Conservation (phyloP, 2,113 vertebrate species). For the Hippocampus zosterae region DNA sequence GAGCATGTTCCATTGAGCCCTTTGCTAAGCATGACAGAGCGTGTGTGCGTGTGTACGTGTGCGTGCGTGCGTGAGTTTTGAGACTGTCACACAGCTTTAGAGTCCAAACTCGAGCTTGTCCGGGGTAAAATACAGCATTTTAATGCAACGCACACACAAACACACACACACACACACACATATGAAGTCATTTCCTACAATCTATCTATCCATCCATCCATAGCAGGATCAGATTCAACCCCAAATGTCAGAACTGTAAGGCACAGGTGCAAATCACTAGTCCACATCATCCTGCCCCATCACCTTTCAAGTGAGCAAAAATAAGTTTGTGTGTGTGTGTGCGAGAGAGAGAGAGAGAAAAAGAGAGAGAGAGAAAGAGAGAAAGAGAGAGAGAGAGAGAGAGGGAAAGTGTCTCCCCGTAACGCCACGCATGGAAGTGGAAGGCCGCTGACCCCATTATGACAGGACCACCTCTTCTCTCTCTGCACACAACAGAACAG, state of each 20-base stretch:
- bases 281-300: no score
- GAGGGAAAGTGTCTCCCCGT: not conserved
- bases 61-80: constrained; percentile 14
- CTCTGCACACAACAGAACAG: not conserved
- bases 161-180: no score
- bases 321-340: no score
- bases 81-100: constrained; percentile 36
- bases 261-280: no score
- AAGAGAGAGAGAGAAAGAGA: no score
- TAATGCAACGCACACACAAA: constrained; percentile 23
- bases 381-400: no score
- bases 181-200: no score
- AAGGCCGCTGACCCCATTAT: constrained; percentile 68
- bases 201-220: not conserved
- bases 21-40: constrained; percentile 24
- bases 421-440: constrained; percentile 45
- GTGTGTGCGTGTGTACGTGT: constrained; percentile 10
- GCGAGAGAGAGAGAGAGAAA: no score
- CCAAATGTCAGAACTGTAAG: no score
- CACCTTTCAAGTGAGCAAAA: no score
- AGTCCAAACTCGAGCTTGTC: constrained; percentile 33
- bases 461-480: constrained; percentile 42
- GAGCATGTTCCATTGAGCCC: constrained; percentile 63
- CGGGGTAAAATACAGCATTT: constrained; percentile 43
- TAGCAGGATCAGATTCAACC: no score